These are phyloP conservation scores for Argentina silus DNA, from an alignment of 2,797 vertebrate genomes.

Conservation along the genomic window DNA sequence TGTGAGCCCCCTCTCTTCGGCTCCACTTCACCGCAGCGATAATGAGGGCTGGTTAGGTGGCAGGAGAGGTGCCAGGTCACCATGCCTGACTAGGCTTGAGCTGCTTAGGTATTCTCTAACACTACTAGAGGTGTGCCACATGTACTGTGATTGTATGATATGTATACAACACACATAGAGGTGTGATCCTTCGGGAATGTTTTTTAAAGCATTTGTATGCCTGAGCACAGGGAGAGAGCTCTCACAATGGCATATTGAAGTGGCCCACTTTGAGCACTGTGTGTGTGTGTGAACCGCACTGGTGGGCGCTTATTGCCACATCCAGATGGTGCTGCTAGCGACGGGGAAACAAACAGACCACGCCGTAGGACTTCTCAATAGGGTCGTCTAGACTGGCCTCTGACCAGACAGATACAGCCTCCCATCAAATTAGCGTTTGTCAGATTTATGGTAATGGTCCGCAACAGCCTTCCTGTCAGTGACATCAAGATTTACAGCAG, in stretches of 20 bases:
- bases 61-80: neutral
- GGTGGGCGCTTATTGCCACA: conserved; percentile 88
- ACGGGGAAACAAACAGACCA: conserved; percentile 87
- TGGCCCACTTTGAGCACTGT: conserved; percentile 73
- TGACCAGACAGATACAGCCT: conserved; percentile 99
- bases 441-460: conserved; percentile 99
- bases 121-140: conserved; percentile 6
- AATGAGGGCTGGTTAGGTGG: conserved; percentile 5
- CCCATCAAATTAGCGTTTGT: conserved; percentile 99
- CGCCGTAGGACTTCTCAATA: conserved; percentile 98
- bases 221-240: conserved; percentile 43
- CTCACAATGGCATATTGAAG: conserved; percentile 80
- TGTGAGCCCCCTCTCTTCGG: conserved; percentile 19
- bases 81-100: neutral
- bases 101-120: neutral
- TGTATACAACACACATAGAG: no score
- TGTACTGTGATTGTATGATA: conserved; percentile 1
- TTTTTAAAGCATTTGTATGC: no score
- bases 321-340: conserved; percentile 91
- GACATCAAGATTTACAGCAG: conserved; percentile 97
- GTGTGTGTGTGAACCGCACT: conserved; percentile 62
- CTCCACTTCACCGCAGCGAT: conserved; percentile 19
- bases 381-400: conserved; percentile 98
- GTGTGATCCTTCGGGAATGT: no score
- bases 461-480: conserved; percentile 98